Base-by-base conservation (phyloP, 2,113 vertebrate genomes). In the Odocoileus hemionus region DNA sequence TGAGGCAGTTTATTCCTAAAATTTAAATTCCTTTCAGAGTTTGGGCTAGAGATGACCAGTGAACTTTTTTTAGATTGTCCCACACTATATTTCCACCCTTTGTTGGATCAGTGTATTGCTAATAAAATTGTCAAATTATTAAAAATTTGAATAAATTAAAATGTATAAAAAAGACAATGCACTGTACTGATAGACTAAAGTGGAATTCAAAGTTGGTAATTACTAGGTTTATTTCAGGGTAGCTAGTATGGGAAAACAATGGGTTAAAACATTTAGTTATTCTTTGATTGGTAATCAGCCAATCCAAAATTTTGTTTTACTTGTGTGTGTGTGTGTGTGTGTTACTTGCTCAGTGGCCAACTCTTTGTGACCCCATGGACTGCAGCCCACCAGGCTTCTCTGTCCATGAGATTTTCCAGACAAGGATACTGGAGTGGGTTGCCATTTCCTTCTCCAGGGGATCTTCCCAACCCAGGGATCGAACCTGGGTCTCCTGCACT, bases 11-110 rank as follows among this genome's bases (percentile, higher is more conserved):
- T 86, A 64, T 43, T 33, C 17, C 26, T 78, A 33, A 94, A 94
- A 90, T 88, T 94, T 90, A 95, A 94, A 82, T 87, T 92, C 12
- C 57, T 94, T 50, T 80, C 89, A 47, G n/a, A 91, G 28, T 89
- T 89, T 93, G 80, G 74, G 43, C 14, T 84, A 67, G 33, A 89
- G 21, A 70, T 30, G 78, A 86, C 11, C 52, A 50, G 21, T 15
- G 58, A 54, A 33, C 9, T n/a, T 74, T 82, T 28, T 89, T 89
- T 58, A 23, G 47, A 86, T 45, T 12, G 43, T 61, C 39, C 30
- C 4, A 28, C 11, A 33, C 54, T 92, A 85, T 36, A 58, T 76
- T 89, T 93, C 19, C n/a, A 82, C 2, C 2, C 33, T 80, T 15
- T 36, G 33, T 61, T 39, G 61, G 36, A 97, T 67, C 26, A 36